These are phyloP conservation scores for Zelleria hepariella DNA, from an alignment of 2,888 invertebrate species.

Conservation along the genomic window DNA sequence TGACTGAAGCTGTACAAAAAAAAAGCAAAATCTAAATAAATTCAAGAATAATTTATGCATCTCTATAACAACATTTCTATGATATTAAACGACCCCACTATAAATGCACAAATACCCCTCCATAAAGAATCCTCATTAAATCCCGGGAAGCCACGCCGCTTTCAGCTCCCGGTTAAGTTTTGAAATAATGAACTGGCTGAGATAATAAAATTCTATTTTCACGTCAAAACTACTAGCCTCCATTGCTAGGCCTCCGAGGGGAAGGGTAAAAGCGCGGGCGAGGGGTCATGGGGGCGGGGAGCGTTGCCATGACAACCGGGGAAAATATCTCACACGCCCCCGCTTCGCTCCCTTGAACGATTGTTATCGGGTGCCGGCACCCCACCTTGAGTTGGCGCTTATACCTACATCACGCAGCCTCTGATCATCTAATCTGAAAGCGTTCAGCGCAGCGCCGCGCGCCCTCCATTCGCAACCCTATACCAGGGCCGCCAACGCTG, in stretches of 20 bases:
- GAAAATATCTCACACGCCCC: conserved; percentile 56
- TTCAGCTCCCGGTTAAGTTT: conserved; percentile 37
- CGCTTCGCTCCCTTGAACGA: conserved; percentile 47
- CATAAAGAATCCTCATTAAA: conserved; percentile 42
- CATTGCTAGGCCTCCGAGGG: conserved; percentile 44
- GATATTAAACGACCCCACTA: not conserved
- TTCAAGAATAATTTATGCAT: not conserved
- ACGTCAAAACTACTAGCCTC: conserved; percentile 34
- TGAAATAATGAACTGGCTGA: conserved; percentile 61
- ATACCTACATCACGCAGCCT: conserved; percentile 37
- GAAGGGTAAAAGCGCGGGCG: conserved; percentile 45
- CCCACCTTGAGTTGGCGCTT: conserved; percentile 53
- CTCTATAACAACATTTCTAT: not conserved
- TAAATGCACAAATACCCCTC: conserved; percentile 21
- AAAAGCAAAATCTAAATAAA: not conserved
- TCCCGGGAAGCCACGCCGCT: conserved; percentile 25
- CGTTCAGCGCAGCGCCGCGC: conserved; percentile 25
- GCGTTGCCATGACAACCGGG: conserved; percentile 56
- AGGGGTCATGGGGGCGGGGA: conserved; percentile 48
- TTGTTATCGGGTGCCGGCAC: conserved; percentile 64
- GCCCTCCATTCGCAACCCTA: not conserved
- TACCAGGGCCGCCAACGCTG: not conserved
- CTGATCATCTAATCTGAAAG: conserved; percentile 53
- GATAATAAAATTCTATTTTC: conserved; percentile 65
- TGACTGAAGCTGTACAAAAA: too few species aligned